Evolutionary conservation across 2,797 vertebrate species (phyloP).

Genomic region (Eupleurogrammus muticus): DNA sequence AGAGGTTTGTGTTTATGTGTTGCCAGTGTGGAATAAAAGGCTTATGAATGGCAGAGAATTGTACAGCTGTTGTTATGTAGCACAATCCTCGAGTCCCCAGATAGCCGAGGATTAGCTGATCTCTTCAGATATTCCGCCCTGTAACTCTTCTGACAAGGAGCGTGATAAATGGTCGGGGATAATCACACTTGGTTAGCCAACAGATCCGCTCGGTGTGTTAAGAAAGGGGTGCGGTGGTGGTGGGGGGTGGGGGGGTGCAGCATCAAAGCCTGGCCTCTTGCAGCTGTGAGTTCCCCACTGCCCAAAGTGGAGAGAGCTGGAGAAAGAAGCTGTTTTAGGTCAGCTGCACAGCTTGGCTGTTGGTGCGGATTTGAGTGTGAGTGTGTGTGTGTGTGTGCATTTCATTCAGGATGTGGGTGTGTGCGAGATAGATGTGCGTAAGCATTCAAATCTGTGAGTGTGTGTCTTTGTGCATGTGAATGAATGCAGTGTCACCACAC

Average conservation of each 20-base stretch:
- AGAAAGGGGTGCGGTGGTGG: conserved; percentile 38
- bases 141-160: conserved; percentile 78
- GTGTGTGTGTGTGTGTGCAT: conserved; percentile 33
- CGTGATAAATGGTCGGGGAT: conserved; percentile 80
- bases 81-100: conserved; percentile 61
- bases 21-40: conserved; percentile 56
- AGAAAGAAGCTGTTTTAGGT: conserved; percentile 79
- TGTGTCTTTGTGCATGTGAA: conserved; percentile 56
- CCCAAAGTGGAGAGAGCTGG: conserved; percentile 74
- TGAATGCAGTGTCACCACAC: conserved; percentile 74
- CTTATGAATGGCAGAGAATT: conserved; percentile 65
- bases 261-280: conserved; percentile 74
- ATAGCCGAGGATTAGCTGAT: conserved; percentile 76
- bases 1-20: conserved; percentile 45
- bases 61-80: conserved; percentile 74
- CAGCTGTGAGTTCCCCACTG: conserved; percentile 77
- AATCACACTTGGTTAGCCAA: conserved; percentile 83
- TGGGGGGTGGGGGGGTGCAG: conserved; percentile 20
- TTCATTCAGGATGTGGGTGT: conserved; percentile 21
- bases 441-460: conserved; percentile 39
- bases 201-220: conserved; percentile 76
- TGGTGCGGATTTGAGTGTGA: conserved; percentile 21
- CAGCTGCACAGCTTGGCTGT: conserved; percentile 79
- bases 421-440: conserved; percentile 39
- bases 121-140: conserved; percentile 79